Conservation (phyloP, 2,113 vertebrate species). For the Stictonetta naevosa region DNA sequence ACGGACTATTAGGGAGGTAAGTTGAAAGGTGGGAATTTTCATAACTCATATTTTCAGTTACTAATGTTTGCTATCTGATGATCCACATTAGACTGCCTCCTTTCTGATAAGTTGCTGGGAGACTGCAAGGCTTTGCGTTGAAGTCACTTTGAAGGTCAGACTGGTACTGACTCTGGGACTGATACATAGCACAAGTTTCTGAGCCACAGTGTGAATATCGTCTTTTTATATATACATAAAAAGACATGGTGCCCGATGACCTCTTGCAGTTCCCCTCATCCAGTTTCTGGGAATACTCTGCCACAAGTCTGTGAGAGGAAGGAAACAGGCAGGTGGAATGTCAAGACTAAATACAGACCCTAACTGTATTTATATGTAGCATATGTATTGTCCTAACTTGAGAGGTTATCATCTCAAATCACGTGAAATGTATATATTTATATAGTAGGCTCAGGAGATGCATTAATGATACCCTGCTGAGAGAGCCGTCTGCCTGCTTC, state of each 20-base stretch:
- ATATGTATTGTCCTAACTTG: not conserved
- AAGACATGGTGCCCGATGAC: no score
- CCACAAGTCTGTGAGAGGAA: not conserved
- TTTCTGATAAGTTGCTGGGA: not conserved
- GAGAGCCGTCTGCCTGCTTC: not conserved
- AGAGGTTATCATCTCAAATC: not conserved
- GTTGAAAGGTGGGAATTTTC: fast-evolving
- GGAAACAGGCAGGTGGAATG: not conserved
- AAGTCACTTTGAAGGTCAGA: not conserved
- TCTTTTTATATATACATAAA: no score
- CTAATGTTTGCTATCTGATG: not conserved
- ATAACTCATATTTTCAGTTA: not conserved
- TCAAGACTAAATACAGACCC: not conserved
- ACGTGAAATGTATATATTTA: not conserved
- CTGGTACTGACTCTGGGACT: not conserved
- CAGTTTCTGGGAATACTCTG: not conserved
- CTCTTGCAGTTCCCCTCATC: no score
- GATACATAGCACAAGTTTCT: not conserved
- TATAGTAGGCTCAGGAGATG: not conserved
- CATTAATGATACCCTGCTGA: not conserved
- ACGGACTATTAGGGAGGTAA: not conserved
- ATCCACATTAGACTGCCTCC: not conserved
- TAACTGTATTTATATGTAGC: not conserved
- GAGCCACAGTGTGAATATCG: not conserved
- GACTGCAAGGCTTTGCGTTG: not conserved